Evolutionary conservation across 2,888 invertebrate genomes (phyloP), one percentile per base, ranked within the genome.

Genomic region (Pachycephus smyrnensis): DNA sequence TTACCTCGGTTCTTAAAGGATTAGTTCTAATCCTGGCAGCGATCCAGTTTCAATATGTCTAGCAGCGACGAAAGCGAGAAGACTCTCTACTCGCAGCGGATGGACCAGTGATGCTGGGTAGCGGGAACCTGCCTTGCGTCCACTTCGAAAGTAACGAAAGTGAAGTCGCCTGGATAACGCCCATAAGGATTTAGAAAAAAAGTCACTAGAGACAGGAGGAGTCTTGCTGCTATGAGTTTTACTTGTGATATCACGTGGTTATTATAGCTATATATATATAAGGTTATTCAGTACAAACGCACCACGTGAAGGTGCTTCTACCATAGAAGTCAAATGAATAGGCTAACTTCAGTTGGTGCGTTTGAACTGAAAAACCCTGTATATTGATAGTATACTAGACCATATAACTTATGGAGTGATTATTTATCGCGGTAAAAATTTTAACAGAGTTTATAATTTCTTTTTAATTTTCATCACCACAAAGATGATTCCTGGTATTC

Each of bases 141-240:
- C 88, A 87, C 87, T 88, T 90, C 89, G 90, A 90, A 90, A 91
- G 89, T 86, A 91, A 90, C 88, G 91, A 91, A 90, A 91, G 91
- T 90, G 89, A 91, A 90, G 90, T 86, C 85, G 86, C 55, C 82
- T 55, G 81, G 83, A 82, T 81, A 79, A 83, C 82, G 81, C 81
- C 82, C 80, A 79, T 74, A 79, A 71, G 68, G 75, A 77, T 77
- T 55, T 55, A 55, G 55, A 55, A 40, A 4, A 4, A 55, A 23
- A 55, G 55, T 55, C 55, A 55, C 55, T 9, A 55, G 55, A 55
- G 55, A 55, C 55, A 23, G 55, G 23, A 23, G 55, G 55, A 55
- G 55, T 23, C 23, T 15, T 4, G 4, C 40, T 55, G 55, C 23
- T 15, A 55, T 55, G 23, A 55, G 23, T 23, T 23, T 55, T 55